Evolutionary conservation across 1,140 invertebrate genomes (phyloP).

Genomic region (Sminthurinus signatus): DNA sequence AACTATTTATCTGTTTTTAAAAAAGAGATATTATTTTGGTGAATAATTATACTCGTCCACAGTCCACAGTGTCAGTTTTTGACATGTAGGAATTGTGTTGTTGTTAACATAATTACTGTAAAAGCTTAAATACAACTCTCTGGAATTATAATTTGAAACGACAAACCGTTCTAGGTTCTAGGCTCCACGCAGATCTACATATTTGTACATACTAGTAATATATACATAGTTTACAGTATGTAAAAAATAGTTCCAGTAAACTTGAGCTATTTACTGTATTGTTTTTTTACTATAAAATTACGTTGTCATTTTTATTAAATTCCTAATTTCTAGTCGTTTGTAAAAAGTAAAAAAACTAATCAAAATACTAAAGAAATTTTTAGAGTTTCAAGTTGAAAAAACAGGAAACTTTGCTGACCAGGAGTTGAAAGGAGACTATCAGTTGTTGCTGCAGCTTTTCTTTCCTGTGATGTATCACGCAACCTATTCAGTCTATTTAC

Average conservation of each 20-base stretch:
- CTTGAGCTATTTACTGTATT: neutral
- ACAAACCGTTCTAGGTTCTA: neutral
- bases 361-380: neutral
- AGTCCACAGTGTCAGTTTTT: no score
- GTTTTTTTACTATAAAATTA: neutral
- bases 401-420: no score
- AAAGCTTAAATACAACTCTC: no score
- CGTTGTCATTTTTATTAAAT: neutral
- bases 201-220: neutral
- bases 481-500: conserved; percentile 4
- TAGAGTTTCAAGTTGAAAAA: neutral
- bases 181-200: neutral
- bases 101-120: no score
- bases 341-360: neutral
- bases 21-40: no score
- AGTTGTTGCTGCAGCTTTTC: conserved; percentile 7
- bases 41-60: no score
- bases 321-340: neutral
- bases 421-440: conserved; percentile 5
- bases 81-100: no score
- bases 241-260: neutral
- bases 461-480: neutral
- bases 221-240: neutral
- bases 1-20: no score
- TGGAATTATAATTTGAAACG: no score